Evolutionary conservation across 2,888 invertebrate species (phyloP).

Genomic region (Xestia rhomboidea): DNA sequence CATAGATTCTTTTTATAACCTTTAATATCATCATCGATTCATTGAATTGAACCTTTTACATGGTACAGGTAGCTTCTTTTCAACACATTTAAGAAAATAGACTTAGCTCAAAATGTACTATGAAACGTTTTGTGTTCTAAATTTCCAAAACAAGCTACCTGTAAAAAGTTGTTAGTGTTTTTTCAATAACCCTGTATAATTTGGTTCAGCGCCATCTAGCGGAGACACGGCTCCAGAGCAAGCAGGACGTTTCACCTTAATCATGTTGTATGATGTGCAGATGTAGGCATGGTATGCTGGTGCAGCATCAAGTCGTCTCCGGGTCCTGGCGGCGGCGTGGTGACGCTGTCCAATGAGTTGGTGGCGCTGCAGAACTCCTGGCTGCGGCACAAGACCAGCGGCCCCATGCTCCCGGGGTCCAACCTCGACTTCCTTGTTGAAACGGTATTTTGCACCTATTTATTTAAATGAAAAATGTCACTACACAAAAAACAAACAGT

Average conservation of each 20-base stretch:
- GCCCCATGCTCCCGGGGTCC: conserved; percentile 85
- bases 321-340: conserved; percentile 83
- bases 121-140: no score
- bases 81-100: no score
- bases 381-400: conserved; percentile 68
- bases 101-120: no score
- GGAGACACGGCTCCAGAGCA: neutral
- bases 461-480: neutral
- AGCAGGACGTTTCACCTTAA: neutral
- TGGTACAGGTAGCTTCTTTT: no score
- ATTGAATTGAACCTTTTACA: no score
- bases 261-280: conserved; percentile 75
- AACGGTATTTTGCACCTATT: conserved; percentile 80
- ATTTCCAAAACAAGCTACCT: no score
- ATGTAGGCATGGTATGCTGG: conserved; percentile 91
- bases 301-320: conserved; percentile 89
- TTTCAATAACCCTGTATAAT: neutral
- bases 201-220: neutral
- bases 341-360: conserved; percentile 83
- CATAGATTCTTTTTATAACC: no score
- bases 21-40: no score
- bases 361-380: conserved; percentile 75
- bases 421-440: conserved; percentile 89
- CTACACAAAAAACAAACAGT: neutral
- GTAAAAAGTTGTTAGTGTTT: no score